These are phyloP conservation scores for Tiliacea aurago DNA, from an alignment of 2,888 invertebrate genomes.

Conservation along the genomic window DNA sequence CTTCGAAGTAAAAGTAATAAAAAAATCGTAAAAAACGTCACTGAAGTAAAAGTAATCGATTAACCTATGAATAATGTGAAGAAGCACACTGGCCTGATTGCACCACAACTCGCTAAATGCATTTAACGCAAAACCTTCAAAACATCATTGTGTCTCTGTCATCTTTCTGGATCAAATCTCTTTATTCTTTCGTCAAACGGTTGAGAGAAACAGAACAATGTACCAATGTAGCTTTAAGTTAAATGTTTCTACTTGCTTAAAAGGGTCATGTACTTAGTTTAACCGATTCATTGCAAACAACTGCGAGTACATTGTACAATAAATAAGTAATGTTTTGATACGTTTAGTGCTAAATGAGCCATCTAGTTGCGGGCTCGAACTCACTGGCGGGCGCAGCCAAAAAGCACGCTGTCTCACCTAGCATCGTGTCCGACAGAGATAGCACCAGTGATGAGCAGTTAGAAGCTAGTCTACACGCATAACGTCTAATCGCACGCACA, in stretches of 20 bases:
- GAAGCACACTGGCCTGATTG: background rate
- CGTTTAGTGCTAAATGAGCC: background rate
- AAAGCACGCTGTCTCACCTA: no score
- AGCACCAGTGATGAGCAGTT: no score
- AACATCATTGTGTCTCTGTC: background rate
- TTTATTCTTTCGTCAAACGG: background rate
- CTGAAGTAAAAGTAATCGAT: background rate
- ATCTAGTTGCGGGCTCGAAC: no score
- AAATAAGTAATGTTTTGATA: background rate
- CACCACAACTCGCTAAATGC: background rate
- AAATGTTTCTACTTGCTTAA: background rate
- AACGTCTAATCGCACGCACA: no score
- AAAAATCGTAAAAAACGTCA: background rate
- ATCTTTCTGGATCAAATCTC: background rate
- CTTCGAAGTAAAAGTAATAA: no score
- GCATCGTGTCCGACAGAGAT: no score
- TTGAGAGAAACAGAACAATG: background rate
- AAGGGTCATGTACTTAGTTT: background rate
- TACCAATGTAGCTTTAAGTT: background rate
- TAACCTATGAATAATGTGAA: slow-evolving; percentile 24
- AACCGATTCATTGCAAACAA: background rate
- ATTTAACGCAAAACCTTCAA: background rate
- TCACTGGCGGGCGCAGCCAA: no score
- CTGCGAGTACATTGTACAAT: background rate
- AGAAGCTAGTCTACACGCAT: no score